Conservation (phyloP, 2,113 vertebrate genomes). For the Acanthisitta chloris region DNA sequence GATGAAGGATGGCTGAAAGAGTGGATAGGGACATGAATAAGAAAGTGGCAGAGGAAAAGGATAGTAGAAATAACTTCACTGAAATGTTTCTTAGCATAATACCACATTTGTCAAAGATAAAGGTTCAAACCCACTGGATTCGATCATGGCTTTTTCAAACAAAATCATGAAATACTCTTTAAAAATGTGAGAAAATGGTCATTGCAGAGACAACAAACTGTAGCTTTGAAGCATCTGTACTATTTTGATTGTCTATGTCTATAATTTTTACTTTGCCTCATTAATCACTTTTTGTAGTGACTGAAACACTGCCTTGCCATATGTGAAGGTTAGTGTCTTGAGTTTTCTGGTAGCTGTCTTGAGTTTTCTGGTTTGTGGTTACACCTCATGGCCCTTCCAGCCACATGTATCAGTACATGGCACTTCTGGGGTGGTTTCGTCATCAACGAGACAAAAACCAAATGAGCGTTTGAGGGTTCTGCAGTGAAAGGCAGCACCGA, state of each 20-base stretch:
- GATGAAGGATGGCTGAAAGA: background rate
- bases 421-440: background rate
- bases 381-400: fast-evolving
- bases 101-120: background rate
- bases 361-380: no score
- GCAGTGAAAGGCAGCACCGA: background rate
- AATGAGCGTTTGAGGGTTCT: background rate
- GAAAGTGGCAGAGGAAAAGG: background rate
- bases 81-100: background rate
- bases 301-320: fast-evolving
- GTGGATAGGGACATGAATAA: fast-evolving
- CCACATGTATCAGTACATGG: fast-evolving
- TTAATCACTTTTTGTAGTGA: background rate
- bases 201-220: background rate
- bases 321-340: background rate
- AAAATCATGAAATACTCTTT: background rate
- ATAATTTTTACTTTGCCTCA: background rate
- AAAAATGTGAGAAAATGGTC: fast-evolving
- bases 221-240: background rate
- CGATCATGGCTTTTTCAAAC: background rate
- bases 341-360: background rate
- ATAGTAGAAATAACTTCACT: background rate
- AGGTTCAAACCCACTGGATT: fast-evolving
- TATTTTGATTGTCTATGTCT: background rate
- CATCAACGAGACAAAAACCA: background rate